Conservation (phyloP, 2,113 vertebrate species). For the Cisticola juncidis region DNA sequence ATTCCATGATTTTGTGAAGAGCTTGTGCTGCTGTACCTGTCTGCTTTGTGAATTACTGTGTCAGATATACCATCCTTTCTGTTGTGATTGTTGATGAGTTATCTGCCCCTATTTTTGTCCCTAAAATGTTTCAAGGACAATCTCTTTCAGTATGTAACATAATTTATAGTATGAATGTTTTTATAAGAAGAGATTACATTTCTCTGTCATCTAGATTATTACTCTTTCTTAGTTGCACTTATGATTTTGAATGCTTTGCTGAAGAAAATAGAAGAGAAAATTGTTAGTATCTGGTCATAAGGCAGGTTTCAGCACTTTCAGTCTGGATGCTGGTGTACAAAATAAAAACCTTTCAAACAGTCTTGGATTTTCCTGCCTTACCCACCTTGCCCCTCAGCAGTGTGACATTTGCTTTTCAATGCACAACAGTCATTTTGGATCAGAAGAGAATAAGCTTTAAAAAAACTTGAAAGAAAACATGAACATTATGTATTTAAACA, state of each 20-base stretch:
- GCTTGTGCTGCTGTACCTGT: background rate
- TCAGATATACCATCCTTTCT: background rate
- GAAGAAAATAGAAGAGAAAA: background rate
- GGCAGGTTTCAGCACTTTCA: background rate
- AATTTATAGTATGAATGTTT: background rate
- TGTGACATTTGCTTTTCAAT: background rate
- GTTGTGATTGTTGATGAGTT: background rate
- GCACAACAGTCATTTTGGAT: background rate
- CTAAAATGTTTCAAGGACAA: background rate
- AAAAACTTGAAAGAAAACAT: background rate
- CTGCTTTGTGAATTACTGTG: background rate
- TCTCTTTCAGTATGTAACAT: background rate
- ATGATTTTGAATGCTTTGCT: background rate
- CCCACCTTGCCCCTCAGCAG: accelerated
- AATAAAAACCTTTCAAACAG: background rate
- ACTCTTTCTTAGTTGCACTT: background rate
- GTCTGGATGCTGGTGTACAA: background rate
- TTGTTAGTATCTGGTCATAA: background rate
- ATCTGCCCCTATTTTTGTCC: background rate
- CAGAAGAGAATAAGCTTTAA: background rate
- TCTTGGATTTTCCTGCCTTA: background rate
- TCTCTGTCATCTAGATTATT: background rate
- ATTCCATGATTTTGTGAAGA: background rate
- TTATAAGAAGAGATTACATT: background rate
- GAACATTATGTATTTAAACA: background rate